Evolutionary conservation across 2,113 vertebrate species (phyloP).

Genomic region (Bucco capensis): DNA sequence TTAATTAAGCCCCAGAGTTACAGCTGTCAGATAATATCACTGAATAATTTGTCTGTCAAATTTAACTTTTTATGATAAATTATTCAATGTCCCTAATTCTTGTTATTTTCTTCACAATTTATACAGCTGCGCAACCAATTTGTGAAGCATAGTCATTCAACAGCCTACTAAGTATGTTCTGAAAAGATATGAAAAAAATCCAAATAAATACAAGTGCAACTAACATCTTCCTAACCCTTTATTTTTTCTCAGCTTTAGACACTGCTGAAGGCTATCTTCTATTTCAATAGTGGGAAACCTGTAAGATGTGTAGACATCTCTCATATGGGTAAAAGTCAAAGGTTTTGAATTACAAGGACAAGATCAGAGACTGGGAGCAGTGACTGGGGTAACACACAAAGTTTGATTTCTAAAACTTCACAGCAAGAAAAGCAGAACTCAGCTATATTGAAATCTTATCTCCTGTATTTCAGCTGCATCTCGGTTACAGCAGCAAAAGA

Average conservation of each 20-base stretch:
- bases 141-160: neutral
- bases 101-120: conserved; percentile 45
- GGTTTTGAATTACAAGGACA: neutral
- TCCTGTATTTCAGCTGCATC: neutral
- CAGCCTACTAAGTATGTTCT: neutral
- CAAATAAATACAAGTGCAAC: neutral
- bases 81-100: conserved; percentile 44
- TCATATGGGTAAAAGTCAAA: neutral
- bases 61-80: conserved; percentile 49
- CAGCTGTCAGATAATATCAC: conserved; percentile 56
- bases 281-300: neutral
- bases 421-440: neutral
- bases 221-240: neutral
- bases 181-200: neutral
- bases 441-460: neutral
- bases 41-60: conserved; percentile 63
- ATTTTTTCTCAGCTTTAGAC: neutral
- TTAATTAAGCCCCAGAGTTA: conserved; percentile 56
- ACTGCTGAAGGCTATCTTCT: neutral
- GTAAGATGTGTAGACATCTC: neutral
- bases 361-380: neutral
- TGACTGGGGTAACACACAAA: neutral
- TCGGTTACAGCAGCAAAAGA: neutral
- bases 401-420: neutral
- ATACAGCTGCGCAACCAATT: conserved; percentile 1